These are phyloP conservation scores for Pollimyrus isidori DNA, from an alignment of 2,113 vertebrate species.

Conservation along the genomic window DNA sequence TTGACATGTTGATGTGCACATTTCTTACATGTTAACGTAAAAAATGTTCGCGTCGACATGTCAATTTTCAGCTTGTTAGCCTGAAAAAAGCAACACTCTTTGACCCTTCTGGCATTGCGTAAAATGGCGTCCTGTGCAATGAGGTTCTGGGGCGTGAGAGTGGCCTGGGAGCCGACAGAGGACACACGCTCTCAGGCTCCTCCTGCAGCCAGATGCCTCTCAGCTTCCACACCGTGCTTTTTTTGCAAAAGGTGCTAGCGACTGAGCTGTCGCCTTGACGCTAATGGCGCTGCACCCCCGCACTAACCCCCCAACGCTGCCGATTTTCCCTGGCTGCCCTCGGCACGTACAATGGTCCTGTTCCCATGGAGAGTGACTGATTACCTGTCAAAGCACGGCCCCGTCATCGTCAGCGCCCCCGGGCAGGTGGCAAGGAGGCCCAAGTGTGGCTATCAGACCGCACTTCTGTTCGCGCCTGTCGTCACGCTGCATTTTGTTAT, in stretches of 20 bases:
- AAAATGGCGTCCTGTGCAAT: too few relatives aligned
- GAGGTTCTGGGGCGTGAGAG: too few relatives aligned
- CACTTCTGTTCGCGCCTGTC: not conserved
- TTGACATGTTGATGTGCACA: too few relatives aligned
- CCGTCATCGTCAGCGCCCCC: not conserved
- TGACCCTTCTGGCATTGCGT: too few relatives aligned
- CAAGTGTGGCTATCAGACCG: not conserved
- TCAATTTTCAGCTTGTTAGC: too few relatives aligned
- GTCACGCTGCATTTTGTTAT: not conserved
- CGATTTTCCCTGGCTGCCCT: not conserved
- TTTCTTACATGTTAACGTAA: too few relatives aligned
- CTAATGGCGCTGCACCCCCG: not conserved
- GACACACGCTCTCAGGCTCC: too few relatives aligned
- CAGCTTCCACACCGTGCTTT: not conserved
- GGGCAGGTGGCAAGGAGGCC: not conserved
- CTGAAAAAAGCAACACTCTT: too few relatives aligned
- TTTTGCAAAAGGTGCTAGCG: not conserved
- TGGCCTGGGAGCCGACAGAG: too few relatives aligned
- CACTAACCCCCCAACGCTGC: not conserved
- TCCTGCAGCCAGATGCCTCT: not conserved
- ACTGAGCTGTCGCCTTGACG: not conserved
- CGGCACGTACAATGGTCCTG: not conserved
- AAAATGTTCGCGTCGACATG: too few relatives aligned
- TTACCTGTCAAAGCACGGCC: not conserved
- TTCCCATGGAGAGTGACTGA: slow-evolving; percentile 1